These are phyloP conservation scores for Amphipoea oculea DNA, from an alignment of 2,888 invertebrate genomes.

Conservation along the genomic window DNA sequence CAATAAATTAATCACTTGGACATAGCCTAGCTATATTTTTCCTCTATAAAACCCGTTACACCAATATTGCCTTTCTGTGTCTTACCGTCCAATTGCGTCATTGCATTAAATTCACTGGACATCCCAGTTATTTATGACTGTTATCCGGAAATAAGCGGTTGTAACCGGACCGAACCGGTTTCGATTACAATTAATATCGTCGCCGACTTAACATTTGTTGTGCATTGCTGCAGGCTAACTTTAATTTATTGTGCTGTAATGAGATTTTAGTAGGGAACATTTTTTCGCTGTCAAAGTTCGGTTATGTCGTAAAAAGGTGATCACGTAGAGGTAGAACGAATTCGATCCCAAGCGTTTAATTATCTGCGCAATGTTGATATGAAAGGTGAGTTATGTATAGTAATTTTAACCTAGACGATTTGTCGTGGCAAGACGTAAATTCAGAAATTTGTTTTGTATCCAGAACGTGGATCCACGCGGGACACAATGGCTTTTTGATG, in stretches of 20 bases:
- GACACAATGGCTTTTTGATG: neutral
- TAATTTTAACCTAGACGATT: too few relatives aligned
- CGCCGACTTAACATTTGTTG: conserved; percentile 68
- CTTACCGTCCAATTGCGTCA: conserved; percentile 62
- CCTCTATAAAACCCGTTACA: conserved; percentile 46
- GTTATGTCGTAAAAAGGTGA: conserved; percentile 6
- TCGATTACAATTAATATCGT: conserved; percentile 75
- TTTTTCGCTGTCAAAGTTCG: conserved; percentile 60
- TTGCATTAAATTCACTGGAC: conserved; percentile 62
- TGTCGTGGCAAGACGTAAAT: neutral
- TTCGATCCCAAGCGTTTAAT: neutral
- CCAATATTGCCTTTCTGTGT: conserved; percentile 48
- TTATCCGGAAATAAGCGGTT: conserved; percentile 55
- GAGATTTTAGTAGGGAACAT: conserved; percentile 65
- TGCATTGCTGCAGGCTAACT: conserved; percentile 60
- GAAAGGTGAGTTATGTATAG: neutral
- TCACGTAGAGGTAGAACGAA: neutral
- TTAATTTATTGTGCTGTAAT: conserved; percentile 75
- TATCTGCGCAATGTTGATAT: neutral
- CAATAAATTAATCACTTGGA: conserved; percentile 16
- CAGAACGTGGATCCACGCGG: neutral
- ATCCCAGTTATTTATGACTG: conserved; percentile 67
- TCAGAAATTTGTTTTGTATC: too few relatives aligned
- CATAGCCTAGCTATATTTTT: conserved; percentile 17
- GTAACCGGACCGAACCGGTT: conserved; percentile 64